Conservation (phyloP, 2,113 vertebrate genomes). For the Malurus melanocephalus region DNA sequence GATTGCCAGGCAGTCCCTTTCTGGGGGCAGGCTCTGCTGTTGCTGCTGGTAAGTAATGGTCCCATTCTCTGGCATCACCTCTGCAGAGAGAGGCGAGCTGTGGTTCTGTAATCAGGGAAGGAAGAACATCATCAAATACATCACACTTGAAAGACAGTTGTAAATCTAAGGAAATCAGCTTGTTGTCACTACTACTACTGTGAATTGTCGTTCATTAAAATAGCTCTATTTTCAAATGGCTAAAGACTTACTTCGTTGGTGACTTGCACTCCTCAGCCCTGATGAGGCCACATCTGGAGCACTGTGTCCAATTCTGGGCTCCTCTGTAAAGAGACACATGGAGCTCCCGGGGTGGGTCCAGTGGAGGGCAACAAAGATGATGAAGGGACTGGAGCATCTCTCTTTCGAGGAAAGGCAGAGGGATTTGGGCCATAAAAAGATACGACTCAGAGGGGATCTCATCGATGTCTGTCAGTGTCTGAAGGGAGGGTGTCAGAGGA, state of each 20-base stretch:
- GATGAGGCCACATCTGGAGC: no score
- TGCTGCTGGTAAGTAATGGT: background rate
- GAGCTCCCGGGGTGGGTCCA: background rate
- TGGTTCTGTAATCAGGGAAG: background rate
- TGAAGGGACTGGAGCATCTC: background rate
- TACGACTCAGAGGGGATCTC: background rate
- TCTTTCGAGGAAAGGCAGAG: background rate
- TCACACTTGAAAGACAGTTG: background rate
- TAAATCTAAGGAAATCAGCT: background rate
- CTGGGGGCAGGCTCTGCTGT: background rate
- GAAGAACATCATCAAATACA: background rate
- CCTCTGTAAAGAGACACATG: background rate
- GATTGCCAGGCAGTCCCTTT: background rate
- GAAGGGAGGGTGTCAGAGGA: background rate
- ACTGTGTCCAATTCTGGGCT: background rate
- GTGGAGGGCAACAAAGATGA: background rate
- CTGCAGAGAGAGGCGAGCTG: background rate
- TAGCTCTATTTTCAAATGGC: background rate
- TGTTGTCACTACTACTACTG: background rate
- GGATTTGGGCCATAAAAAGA: background rate
- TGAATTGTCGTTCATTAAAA: background rate
- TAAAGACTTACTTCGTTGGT: background rate
- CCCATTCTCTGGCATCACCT: background rate
- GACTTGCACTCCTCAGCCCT: background rate
- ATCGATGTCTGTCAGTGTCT: background rate